Evolutionary conservation across 2,113 vertebrate genomes (phyloP).

Genomic region (Tiliqua scincoides): DNA sequence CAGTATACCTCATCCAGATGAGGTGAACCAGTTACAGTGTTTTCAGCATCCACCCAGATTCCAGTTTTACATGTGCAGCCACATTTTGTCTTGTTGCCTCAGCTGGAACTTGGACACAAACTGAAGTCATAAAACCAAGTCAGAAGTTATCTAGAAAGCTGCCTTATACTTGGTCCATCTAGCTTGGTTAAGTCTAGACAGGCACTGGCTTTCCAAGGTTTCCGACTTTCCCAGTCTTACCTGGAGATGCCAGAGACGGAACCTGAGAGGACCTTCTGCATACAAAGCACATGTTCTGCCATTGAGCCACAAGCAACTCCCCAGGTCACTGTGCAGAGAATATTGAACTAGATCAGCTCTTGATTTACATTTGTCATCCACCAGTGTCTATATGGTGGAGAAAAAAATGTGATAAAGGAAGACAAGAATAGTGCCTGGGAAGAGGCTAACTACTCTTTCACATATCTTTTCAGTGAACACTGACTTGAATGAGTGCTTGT

Average conservation of each 20-base stretch:
- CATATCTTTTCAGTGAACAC: conserved; percentile 37
- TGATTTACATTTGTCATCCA: conserved; percentile 38
- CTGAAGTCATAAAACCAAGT: background rate
- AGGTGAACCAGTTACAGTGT: background rate
- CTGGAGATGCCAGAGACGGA: too few species aligned
- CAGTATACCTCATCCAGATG: background rate
- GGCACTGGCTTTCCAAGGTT: too few species aligned
- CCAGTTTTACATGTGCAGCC: background rate
- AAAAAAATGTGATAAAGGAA: conserved; percentile 6
- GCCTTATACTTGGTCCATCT: too few species aligned
- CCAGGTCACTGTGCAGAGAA: background rate
- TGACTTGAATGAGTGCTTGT: conserved; percentile 27
- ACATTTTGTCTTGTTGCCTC: background rate
- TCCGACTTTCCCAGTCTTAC: too few species aligned
- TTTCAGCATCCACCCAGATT: background rate
- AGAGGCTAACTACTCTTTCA: conserved; percentile 10
- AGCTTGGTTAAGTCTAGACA: too few species aligned
- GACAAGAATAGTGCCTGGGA: conserved; percentile 26
- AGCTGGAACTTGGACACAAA: background rate
- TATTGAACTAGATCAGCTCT: background rate
- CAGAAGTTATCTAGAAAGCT: too few species aligned
- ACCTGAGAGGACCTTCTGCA: too few species aligned
- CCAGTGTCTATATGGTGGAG: conserved; percentile 22
- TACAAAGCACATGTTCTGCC: too few species aligned
- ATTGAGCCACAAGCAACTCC: too few species aligned